Evolutionary conservation across 2,888 invertebrate species (phyloP).

Genomic region (Drosophila planitibia): DNA sequence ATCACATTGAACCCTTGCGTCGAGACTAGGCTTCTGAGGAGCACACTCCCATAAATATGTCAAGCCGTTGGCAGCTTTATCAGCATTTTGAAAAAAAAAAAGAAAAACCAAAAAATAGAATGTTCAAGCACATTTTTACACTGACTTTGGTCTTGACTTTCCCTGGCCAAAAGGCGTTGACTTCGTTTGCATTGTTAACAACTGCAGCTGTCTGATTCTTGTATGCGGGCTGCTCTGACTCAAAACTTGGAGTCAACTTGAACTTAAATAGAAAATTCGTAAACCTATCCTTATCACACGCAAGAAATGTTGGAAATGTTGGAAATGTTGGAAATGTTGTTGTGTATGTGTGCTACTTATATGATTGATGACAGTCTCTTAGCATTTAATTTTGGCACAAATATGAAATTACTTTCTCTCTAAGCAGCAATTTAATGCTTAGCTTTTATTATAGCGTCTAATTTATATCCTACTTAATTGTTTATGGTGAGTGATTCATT

Average conservation of each 20-base stretch:
- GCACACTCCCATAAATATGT: slow-evolving; percentile 14
- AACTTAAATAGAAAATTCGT: neutral
- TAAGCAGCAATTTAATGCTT: neutral
- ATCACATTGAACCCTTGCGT: slow-evolving; percentile 46
- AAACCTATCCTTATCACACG: neutral
- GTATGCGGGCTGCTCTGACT: slow-evolving; percentile 10
- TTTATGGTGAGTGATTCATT: neutral
- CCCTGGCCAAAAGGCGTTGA: neutral
- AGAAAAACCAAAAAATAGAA: neutral
- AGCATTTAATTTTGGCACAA: slow-evolving; percentile 2
- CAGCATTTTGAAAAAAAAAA: slow-evolving; percentile 24
- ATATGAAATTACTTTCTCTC: neutral
- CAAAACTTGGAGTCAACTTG: neutral
- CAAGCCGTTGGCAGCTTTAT: slow-evolving; percentile 23
- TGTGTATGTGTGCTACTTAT: neutral
- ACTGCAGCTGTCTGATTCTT: neutral
- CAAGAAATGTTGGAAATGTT: neutral
- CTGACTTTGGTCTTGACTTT: slow-evolving; percentile 3
- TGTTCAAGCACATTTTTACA: neutral
- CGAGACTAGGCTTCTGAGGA: slow-evolving; percentile 50
- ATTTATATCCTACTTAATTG: neutral
- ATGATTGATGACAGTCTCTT: neutral
- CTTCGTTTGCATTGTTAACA: slow-evolving; percentile 1
- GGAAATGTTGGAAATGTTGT: neutral
- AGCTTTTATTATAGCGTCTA: neutral